Conservation (phyloP, 2,888 invertebrate genomes). For the Halictus ligatus region DNA sequence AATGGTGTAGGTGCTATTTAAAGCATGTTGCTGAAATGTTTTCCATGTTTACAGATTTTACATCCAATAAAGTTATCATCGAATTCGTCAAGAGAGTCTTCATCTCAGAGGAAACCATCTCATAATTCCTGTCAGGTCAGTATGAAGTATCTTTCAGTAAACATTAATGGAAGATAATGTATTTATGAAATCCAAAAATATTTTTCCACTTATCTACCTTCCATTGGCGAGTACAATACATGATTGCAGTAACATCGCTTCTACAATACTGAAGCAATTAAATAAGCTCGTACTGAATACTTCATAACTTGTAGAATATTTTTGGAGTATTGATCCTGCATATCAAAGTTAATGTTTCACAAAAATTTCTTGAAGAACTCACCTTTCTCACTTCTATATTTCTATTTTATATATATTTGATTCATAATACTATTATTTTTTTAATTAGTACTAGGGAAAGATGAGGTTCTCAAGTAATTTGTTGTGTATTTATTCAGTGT, state of each 20-base stretch:
- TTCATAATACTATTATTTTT: not conserved
- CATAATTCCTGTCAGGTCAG: slow-evolving; percentile 86
- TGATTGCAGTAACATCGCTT: not conserved
- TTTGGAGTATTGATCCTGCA: not conserved
- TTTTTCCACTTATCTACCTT: not conserved
- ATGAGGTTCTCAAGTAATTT: not conserved
- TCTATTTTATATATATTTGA: not conserved
- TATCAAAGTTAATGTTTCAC: not conserved
- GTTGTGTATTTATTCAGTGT: not conserved
- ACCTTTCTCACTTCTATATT: not conserved
- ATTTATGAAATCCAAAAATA: slow-evolving; percentile 15
- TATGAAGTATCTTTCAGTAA: slow-evolving; percentile 23
- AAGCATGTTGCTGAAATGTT: not conserved
- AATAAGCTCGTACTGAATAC: not conserved
- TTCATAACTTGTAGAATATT: not conserved
- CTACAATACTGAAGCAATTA: not conserved
- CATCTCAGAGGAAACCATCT: slow-evolving; percentile 86
- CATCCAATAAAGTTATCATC: slow-evolving; percentile 87
- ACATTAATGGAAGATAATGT: slow-evolving; percentile 5
- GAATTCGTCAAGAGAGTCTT: slow-evolving; percentile 86
- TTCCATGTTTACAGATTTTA: slow-evolving; percentile 81
- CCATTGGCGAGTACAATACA: not conserved
- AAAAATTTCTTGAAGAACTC: not conserved
- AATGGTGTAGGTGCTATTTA: not conserved
- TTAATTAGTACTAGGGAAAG: not conserved